Conservation (phyloP, 2,113 vertebrate species). For the Agapornis roseicollis region DNA sequence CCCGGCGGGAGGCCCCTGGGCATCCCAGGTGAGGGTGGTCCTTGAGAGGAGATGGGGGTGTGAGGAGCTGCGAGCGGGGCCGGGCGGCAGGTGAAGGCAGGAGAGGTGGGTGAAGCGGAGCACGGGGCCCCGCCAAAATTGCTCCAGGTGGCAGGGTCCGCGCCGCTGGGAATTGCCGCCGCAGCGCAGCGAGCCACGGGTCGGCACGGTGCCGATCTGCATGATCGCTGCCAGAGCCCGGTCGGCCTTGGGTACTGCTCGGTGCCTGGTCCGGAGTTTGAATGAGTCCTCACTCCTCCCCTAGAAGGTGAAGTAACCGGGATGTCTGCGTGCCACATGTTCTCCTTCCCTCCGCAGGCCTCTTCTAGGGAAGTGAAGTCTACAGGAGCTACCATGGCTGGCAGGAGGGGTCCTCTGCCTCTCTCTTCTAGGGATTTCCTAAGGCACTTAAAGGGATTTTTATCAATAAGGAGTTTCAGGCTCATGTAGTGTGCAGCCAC, state of each 20-base stretch:
- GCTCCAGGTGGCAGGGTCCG: not conserved
- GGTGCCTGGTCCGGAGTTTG: constrained; percentile 6
- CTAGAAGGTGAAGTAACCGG: not conserved
- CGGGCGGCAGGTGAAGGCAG: not conserved
- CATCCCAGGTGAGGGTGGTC: not conserved
- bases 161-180: not conserved
- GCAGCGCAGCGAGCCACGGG: too few relatives aligned
- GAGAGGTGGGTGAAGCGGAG: not conserved
- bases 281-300: constrained; percentile 27
- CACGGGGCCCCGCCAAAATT: not conserved
- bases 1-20: too few relatives aligned
- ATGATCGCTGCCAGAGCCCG: not conserved
- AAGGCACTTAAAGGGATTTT: not conserved
- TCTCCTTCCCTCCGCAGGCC: constrained; percentile 13
- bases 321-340: constrained; percentile 46
- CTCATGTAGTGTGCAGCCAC: not conserved
- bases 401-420: not conserved
- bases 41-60: not conserved
- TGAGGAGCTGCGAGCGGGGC: not conserved
- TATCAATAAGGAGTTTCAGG: not conserved
- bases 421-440: not conserved
- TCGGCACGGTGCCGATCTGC: not conserved
- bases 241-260: not conserved
- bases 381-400: not conserved
- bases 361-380: not conserved